Evolutionary conservation across 2,888 invertebrate species (phyloP), one percentile per base, ranked within the genome.

Genomic region (Agriopis marginaria): DNA sequence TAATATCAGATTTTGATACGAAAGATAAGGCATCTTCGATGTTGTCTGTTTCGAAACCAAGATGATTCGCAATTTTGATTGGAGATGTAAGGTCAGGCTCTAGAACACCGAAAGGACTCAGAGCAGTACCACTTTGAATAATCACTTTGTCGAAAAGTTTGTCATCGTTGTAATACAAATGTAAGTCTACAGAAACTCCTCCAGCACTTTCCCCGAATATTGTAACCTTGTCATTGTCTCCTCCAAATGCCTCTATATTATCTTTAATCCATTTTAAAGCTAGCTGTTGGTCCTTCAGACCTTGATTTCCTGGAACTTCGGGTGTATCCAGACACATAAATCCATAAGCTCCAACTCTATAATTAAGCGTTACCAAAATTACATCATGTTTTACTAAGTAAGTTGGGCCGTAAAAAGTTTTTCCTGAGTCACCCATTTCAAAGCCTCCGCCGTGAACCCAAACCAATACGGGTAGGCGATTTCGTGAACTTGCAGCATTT

Each of bases 251-350:
- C 10, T 63, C 77, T 14, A 85, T 85, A 64, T 86, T 83, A 3
- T 79, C 72, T 45, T 82, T 79, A 3, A 85, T 64, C 86, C 86
- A 86, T 56, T 77, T 73, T 8, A 86, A 54, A 7, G 82, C 86
- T 40, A 80, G 49, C 0, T 75, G 40, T 55, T 82, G 82, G 54
- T 86, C 86, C 68, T 83, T 86, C 2, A 86, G 63, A 6, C 85
- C 86, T 73, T 84, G 84, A 66, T 86, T 86, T 7, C 86, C 86
- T 3, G 85, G 81, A 7, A 82, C 72, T 9, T 81, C 78, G 5
- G 80, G 78, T 3, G 72, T 80, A 55, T 81, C 77, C 0, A 81
- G 45, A 61, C 58, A 58, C 45, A 58, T 45, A 40, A 58, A 58
- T 7, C 58, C 58, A 58, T 45, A 58, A 23, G 58, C 23, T 12